A percentile compares a stretch with the other conserved stretches of the same genome.
Conservation (phyloP, 2,113 vertebrate genomes). For the Ammodytes marinus region DNA sequence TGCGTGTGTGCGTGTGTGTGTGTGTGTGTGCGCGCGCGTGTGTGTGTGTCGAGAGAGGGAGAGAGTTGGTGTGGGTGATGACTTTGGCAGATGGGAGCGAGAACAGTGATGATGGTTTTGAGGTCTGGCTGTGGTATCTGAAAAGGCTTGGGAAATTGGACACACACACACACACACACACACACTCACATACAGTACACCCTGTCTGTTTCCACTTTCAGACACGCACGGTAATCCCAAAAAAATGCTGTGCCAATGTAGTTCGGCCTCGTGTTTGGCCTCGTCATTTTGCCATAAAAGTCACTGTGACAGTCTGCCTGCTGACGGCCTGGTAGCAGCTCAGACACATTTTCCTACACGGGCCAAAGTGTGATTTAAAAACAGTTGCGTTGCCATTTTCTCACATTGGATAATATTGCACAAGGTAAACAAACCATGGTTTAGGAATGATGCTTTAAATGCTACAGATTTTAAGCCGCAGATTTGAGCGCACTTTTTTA, state of each 20-base stretch:
- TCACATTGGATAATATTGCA: not conserved
- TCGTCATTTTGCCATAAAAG: constrained; percentile 31
- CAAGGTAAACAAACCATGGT: not conserved
- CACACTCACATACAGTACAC: constrained; percentile 60
- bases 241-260: constrained; percentile 49
- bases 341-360: constrained; percentile 15
- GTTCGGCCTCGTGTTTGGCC: constrained; percentile 39
- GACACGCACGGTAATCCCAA: constrained; percentile 49
- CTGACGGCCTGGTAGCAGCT: constrained; percentile 20
- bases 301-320: constrained; percentile 15
- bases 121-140: constrained; percentile 77
- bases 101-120: constrained; percentile 80
- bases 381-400: not conserved
- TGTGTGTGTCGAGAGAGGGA: constrained; percentile 22
- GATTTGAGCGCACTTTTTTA: constrained; percentile 7
- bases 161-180: constrained; percentile 52
- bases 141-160: constrained; percentile 73
- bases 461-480: not conserved
- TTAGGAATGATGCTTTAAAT: not conserved
- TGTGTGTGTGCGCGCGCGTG: constrained; percentile 46
- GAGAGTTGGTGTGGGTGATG: constrained; percentile 66
- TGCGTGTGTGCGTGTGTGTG: not conserved
- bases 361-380: constrained; percentile 17
- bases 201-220: constrained; percentile 64
- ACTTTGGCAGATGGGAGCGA: constrained; percentile 78